These are phyloP conservation scores for Sepiola atlantica DNA, from an alignment of 2,888 invertebrate species.

Conservation along the genomic window DNA sequence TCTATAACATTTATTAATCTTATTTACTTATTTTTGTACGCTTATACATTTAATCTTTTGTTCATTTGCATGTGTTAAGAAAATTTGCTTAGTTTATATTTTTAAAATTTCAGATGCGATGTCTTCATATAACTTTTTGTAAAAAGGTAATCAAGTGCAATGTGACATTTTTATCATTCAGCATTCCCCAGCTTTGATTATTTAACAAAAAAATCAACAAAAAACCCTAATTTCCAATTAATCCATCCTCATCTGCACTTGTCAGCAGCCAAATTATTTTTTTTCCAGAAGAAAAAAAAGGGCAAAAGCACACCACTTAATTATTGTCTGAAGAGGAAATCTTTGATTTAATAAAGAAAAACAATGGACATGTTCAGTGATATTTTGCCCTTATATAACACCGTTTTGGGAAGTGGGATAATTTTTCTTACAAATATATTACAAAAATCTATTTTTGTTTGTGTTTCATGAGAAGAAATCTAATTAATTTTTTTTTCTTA, in stretches of 20 bases:
- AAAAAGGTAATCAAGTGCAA: constrained; percentile 21
- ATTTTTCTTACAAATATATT: background rate
- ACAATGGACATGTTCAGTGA: background rate
- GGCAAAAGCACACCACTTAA: background rate
- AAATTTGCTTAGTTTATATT: constrained; percentile 4
- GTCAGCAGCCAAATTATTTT: background rate
- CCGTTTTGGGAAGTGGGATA: background rate
- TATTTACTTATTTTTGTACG: background rate
- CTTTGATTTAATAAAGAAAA: background rate
- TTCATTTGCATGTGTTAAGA: background rate
- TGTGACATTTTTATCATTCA: background rate
- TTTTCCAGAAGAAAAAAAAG: background rate
- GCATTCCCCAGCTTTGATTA: background rate
- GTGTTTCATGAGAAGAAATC: background rate
- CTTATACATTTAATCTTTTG: background rate
- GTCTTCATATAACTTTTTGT: background rate
- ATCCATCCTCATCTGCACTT: background rate
- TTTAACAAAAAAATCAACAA: background rate
- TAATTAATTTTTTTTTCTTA: too few relatives aligned
- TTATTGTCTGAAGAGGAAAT: too few relatives aligned
- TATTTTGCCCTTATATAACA: background rate
- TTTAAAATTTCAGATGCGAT: background rate
- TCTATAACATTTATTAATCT: background rate
- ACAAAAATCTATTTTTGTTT: background rate
- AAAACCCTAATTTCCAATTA: background rate